Base-by-base conservation (phyloP, 2,888 invertebrate species). In the Torymus texanus region DNA sequence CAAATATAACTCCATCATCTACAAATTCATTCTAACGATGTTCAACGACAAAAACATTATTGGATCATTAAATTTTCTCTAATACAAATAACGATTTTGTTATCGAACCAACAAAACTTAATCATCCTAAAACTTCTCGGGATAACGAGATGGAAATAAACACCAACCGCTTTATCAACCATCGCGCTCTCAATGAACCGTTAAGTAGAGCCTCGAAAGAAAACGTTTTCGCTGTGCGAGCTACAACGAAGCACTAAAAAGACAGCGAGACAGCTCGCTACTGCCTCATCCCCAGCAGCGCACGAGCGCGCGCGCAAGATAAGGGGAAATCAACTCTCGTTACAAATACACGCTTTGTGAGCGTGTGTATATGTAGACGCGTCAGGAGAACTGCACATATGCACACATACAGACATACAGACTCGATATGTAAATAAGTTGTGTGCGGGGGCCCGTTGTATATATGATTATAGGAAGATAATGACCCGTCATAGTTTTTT, bases 251-350 rank as follows among this genome's bases (percentile, higher is more conserved):
- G 68, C 77, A 77, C 80, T 80, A 70, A 70, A 41, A 77, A 74
- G 56, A 65, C 59, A 53, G 53, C 18, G 61, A 61, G 16, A 24
- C 13, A 41, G 41, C 41, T 41, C 41, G 41, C 41, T 5, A 0
- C 41, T 8, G 8, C 55, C n/a, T 63, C 29, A 59, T 77, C 65
- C 18, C 66, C 59, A 16, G 56, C 29, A 21, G 21, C 16, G 55
- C 29, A 13, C 53, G 18, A 77, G 41, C 41, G 41, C 41, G 24
- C 2, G 41, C 5, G 41, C 41, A 41, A 41, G 74, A 78, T 77
- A 77, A 77, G 66, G 66, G 70, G 66, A 75, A 70, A 68, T 74
- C 70, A 61, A 55, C 61, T 73, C 70, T 74, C 24, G 50, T 61
- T 74, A 71, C 66, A 71, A 0, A 71, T 71, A 62, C 51, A 50